Evolutionary conservation across 2,113 vertebrate genomes (phyloP).

Genomic region (Ginglymostoma cirratum): DNA sequence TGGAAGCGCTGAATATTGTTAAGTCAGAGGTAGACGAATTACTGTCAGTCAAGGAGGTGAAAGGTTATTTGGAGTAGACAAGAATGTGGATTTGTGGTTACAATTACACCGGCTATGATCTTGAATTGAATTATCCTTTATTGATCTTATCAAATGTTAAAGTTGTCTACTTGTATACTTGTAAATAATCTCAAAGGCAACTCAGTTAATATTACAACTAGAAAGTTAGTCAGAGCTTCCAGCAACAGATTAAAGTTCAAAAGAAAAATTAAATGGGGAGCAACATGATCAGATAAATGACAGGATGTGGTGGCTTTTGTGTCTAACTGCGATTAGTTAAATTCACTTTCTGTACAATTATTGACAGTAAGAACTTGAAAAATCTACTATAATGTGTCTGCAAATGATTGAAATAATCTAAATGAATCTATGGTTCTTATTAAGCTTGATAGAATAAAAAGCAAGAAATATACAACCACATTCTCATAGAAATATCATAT

Average conservation of each 20-base stretch:
- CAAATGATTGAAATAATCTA: neutral
- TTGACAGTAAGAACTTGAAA: neutral
- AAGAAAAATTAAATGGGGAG: neutral
- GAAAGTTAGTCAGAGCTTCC: neutral
- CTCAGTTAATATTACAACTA: neutral
- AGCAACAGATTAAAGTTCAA: neutral
- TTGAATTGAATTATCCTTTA: no score
- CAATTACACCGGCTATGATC: no score
- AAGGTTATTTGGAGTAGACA: no score
- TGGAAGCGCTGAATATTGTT: no score
- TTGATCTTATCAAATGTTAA: no score
- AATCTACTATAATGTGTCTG: neutral
- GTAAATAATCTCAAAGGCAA: neutral
- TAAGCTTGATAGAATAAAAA: neutral
- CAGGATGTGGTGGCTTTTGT: neutral
- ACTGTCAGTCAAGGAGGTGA: no score
- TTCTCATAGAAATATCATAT: neutral
- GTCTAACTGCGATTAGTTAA: neutral
- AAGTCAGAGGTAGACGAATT: no score
- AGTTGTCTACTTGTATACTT: no score
- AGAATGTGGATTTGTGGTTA: no score
- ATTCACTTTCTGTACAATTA: neutral
- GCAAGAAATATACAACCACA: neutral
- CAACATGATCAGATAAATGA: neutral
- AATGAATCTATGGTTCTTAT: neutral